Evolutionary conservation across 2,888 invertebrate genomes (phyloP), one percentile per base, ranked within the genome.

Genomic region (Noctua fimbriata): DNA sequence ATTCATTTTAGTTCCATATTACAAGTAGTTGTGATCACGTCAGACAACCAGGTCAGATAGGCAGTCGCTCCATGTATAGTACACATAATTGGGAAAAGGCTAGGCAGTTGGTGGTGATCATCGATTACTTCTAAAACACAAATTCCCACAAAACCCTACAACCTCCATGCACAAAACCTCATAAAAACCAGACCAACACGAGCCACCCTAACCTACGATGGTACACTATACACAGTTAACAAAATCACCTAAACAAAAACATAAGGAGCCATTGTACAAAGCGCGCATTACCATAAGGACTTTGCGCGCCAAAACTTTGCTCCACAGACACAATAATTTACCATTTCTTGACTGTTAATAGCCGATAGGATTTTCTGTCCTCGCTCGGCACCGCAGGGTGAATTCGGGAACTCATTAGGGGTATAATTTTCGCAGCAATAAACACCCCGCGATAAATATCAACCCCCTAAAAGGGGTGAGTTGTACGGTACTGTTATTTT

Each of bases 391-490:
- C 89, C 86, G 84, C 87, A 88, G 90, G 93, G 94, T 92, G 94
- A 93, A 93, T 95, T 95, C 94, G 95, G 94, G 95, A 96, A 96
- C 96, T 96, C 96, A 96, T 97, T 96, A 96, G 94, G 95, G 94
- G 95, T 93, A 96, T 96, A 96, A 97, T 96, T 97, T 96, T 96
- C 96, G 92, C 93, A 93, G 96, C 94, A 96, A 97, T 96, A 97
- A 97, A 97, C 97, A 97, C 95, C 93, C 87, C 86, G 91, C 95
- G 95, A 96, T 96, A 96, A 96, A 96, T 96, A 97, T 96, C 95
- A 93, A 91, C 93, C 95, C 96, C 96, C 94, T 95, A 90, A 75
- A 89, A 89, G 93, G 93, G 92, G 90, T 90, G 87, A 85, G 88
- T 87, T 82, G 73, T 73, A n/a, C 9, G 28, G 21, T 66, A 76